Conservation (phyloP, 1,140 invertebrate species). For the Zaprionus davidi region DNA sequence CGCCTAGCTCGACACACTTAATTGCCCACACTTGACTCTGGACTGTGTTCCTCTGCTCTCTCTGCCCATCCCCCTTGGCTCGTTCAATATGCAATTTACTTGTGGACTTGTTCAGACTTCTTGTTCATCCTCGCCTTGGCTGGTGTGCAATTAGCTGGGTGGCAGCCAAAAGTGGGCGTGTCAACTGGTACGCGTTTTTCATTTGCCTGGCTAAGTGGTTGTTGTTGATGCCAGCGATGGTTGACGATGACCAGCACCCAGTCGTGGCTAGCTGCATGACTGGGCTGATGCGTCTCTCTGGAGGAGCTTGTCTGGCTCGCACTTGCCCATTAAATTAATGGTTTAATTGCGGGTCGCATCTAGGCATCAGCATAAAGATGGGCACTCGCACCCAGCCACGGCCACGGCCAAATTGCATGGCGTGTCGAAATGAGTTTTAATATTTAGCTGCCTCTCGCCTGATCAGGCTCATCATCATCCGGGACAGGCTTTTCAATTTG, state of each 20-base stretch:
- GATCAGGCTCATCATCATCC: conserved; percentile 61
- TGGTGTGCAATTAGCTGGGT: conserved; percentile 68
- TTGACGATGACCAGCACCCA: neutral
- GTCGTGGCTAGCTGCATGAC: neutral
- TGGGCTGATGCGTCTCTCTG: conserved; percentile 30
- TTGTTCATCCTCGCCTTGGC: conserved; percentile 21
- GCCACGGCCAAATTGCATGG: conserved; percentile 32
- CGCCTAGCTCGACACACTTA: neutral
- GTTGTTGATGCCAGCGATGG: conserved; percentile 25
- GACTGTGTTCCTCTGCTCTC: too few relatives aligned
- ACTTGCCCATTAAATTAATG: conserved; percentile 78
- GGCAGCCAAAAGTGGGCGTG: conserved; percentile 69
- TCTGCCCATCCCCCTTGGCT: neutral
- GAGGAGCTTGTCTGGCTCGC: conserved; percentile 35
- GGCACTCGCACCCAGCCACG: neutral
- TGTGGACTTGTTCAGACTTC: conserved; percentile 36
- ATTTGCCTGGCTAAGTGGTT: conserved; percentile 54
- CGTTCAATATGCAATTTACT: conserved; percentile 64
- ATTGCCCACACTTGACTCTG: neutral
- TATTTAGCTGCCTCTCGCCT: conserved; percentile 48
- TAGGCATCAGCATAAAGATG: conserved; percentile 18
- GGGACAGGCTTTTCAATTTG: conserved; percentile 71
- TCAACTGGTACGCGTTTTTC: conserved; percentile 69
- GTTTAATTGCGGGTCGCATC: conserved; percentile 70
- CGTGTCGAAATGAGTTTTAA: conserved; percentile 61